These are phyloP conservation scores for Leptarthrus brevirostris DNA, from an alignment of 2,888 invertebrate genomes.

Conservation along the genomic window DNA sequence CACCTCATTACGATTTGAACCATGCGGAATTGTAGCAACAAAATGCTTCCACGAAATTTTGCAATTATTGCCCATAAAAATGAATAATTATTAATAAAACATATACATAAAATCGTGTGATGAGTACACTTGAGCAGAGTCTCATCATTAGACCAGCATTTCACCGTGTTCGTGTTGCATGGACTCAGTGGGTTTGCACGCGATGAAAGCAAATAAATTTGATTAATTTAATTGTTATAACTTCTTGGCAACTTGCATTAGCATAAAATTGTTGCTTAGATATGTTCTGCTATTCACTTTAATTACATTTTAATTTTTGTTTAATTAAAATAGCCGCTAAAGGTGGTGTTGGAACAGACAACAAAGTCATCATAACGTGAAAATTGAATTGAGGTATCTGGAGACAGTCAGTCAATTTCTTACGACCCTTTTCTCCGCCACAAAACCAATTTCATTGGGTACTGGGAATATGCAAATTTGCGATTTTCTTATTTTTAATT, in stretches of 20 bases:
- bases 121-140: background rate
- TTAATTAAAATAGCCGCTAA: conserved; percentile 30
- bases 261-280: conserved; percentile 23
- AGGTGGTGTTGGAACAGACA: background rate
- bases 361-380: too few relatives aligned
- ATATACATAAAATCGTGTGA: background rate
- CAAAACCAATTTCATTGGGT: background rate
- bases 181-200: conserved; percentile 45
- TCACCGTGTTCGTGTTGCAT: conserved; percentile 21
- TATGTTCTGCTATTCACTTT: conserved; percentile 18
- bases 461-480: background rate
- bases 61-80: background rate
- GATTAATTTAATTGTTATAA: conserved; percentile 46
- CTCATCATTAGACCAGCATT: conserved; percentile 3
- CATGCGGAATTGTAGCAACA: too few relatives aligned
- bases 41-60: too few relatives aligned
- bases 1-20: too few relatives aligned
- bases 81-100: conserved; percentile 14
- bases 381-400: background rate
- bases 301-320: conserved; percentile 32
- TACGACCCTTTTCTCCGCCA: background rate
- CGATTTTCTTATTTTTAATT: conserved; percentile 3
- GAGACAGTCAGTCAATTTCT: conserved; percentile 3
- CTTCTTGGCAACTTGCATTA: conserved; percentile 18
- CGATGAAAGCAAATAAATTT: conserved; percentile 54